These are phyloP conservation scores for Whitmania pigra DNA, from an alignment of 1,140 invertebrate genomes.

Conservation along the genomic window DNA sequence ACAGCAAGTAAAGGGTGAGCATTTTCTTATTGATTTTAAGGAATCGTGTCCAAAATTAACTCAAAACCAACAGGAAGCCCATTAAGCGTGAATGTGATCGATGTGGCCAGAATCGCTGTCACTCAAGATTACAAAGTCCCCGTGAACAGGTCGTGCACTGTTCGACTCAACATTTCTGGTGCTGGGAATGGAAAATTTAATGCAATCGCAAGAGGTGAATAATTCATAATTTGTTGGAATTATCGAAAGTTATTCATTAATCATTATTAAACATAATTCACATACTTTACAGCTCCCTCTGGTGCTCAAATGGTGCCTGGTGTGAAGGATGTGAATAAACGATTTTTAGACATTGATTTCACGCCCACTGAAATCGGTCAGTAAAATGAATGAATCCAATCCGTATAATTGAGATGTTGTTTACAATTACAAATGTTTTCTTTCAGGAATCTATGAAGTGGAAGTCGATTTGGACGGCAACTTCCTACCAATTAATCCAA, in stretches of 20 bases:
- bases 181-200: not conserved
- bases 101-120: not conserved
- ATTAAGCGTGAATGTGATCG: not conserved
- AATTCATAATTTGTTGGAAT: not conserved
- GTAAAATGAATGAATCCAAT: slow-evolving; percentile 18
- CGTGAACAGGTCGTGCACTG: not conserved
- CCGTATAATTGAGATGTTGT: not conserved
- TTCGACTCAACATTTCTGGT: not conserved
- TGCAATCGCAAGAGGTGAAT: slow-evolving; percentile 3
- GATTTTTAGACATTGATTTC: slow-evolving; percentile 47
- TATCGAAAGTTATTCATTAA: not conserved
- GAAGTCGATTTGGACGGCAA: not conserved
- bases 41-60: no score
- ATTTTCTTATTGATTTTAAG: not conserved
- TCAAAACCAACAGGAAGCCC: slow-evolving; percentile 8
- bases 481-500: not conserved
- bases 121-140: not conserved
- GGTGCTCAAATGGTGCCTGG: slow-evolving; percentile 1
- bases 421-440: not conserved
- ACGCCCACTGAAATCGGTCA: slow-evolving; percentile 52
- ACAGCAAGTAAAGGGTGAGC: slow-evolving; percentile 61
- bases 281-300: slow-evolving; percentile 10
- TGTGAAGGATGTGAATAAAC: slow-evolving; percentile 3
- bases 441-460: not conserved
- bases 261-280: not conserved